Conservation (phyloP, 2,888 invertebrate species). For the Peribatodes rhomboidaria region DNA sequence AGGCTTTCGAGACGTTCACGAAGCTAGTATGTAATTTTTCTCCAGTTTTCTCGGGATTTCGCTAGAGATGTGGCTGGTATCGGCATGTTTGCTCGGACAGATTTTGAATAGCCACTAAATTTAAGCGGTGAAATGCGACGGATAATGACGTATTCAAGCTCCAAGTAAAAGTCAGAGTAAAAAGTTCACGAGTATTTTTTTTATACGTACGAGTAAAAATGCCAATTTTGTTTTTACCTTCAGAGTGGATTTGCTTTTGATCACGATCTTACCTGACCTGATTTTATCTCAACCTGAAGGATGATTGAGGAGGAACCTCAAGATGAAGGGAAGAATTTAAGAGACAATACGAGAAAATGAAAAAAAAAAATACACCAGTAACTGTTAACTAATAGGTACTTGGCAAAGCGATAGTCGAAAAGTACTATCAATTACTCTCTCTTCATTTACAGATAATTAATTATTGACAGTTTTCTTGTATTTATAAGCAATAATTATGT, state of each 20-base stretch:
- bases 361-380: too few species aligned
- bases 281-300: too few species aligned
- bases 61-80: slow-evolving; percentile 19
- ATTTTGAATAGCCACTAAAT: slow-evolving; percentile 9
- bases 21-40: slow-evolving; percentile 62
- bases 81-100: slow-evolving; percentile 14
- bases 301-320: too few species aligned
- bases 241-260: background rate
- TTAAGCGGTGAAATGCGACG: background rate
- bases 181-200: background rate
- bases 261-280: background rate
- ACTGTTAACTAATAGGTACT: too few species aligned
- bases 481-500: too few species aligned
- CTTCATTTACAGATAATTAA: too few species aligned
- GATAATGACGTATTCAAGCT: slow-evolving; percentile 15
- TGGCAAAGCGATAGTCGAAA: too few species aligned
- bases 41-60: slow-evolving; percentile 37
- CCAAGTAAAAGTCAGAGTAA: background rate
- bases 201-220: background rate
- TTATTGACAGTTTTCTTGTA: too few species aligned
- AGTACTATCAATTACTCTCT: too few species aligned
- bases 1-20: slow-evolving; percentile 56
- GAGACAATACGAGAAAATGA: too few species aligned
- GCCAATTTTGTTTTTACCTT: background rate
- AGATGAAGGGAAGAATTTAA: too few species aligned